Conservation (phyloP, 92 coral and sea anemone species). For the Palythoa grandis region DNA sequence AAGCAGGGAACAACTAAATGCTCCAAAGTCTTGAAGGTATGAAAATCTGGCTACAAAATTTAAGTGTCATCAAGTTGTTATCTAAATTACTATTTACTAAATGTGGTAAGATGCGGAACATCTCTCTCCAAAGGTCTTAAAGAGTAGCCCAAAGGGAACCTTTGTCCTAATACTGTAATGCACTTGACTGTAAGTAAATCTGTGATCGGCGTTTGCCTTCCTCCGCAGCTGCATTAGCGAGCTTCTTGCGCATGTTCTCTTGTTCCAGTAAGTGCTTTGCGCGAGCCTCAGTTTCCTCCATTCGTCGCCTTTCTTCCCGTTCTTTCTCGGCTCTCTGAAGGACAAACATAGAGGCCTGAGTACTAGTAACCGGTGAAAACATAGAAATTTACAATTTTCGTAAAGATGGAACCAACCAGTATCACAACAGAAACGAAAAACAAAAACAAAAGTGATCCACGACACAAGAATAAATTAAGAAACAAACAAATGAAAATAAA, state of each 20-base stretch:
- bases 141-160: neutral
- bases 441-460: no score
- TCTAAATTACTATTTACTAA: neutral
- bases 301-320: conserved; percentile 60
- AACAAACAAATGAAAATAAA: no score
- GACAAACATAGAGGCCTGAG: neutral
- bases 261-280: conserved; percentile 50
- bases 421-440: no score
- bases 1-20: no score
- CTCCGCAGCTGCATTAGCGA: conserved; percentile 70
- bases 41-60: no score
- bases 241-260: conserved; percentile 33
- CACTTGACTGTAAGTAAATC: conserved; percentile 44
- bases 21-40: no score
- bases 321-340: conserved; percentile 84
- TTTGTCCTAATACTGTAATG: neutral
- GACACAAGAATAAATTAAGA: no score
- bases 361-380: neutral
- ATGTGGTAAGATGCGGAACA: neutral
- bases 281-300: conserved; percentile 63
- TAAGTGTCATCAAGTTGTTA: neutral
- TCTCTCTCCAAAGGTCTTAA: neutral
- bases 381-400: neutral
- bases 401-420: no score
- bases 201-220: conserved; percentile 83